Evolutionary conservation across 2,113 vertebrate genomes (phyloP), one percentile per base, ranked within the genome.

Genomic region (Columba livia): DNA sequence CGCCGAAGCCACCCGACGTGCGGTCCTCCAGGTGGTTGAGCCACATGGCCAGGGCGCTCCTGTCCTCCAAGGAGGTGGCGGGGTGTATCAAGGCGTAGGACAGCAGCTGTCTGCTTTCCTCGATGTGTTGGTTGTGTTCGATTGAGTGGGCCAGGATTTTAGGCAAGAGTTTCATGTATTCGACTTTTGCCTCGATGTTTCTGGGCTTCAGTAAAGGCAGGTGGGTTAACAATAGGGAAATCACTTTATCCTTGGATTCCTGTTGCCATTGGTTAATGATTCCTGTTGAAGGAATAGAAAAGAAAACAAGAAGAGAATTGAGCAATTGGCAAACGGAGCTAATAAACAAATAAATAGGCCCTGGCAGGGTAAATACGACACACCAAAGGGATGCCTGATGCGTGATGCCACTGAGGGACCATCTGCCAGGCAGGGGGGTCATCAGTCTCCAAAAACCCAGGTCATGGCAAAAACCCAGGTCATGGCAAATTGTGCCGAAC

Each of bases 21-120:
- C 99, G 98, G 97, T 99, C 99, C 97, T 99, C 99, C 96, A 99
- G 97, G 98, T 99, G 99, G 97, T 99, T 99, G 79, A 99, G 98
- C 99, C 99, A 99, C 96, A 99, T 99, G 28, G 99, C 99, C 85
- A 99, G 97, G 48, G 99, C 99, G 1, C 99, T 98, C 34, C 99
- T 98, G 98, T 99, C 99, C 58, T 99, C 99, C 84, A 99, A 86
- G 8, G 99, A 99, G 25, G 99, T 99, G 97, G 99, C 99, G 0
- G 99, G 99, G 93, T 99, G 99, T 65, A 99, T 99, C 97, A 99
- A 98, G 71, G 99, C 99, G 5, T 99, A 99, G 92, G 99, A 99
- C 40, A 99, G 98, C 86, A 99, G 98, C 97, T 99, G 99, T 82
- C 99, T 98, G 89, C 99, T 99, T 98, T 99, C 99, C 97, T 99